Percentiles rank a stretch among this genome's conserved stretches.
Evolutionary conservation across 2,113 vertebrate genomes (phyloP).

Genomic region (Ahaetulla prasina): DNA sequence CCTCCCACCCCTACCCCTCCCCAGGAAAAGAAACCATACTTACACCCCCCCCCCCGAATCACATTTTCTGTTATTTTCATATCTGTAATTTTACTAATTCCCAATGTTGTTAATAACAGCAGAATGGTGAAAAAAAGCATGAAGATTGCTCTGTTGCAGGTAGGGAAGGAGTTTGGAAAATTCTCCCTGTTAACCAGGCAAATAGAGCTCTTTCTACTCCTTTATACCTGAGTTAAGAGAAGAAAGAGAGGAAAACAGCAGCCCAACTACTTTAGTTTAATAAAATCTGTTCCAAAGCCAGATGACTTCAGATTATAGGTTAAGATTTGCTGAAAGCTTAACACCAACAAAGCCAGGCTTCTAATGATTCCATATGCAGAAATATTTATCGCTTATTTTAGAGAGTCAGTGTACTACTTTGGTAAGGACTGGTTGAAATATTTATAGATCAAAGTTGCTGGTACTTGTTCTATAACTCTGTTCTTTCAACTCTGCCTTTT

Average conservation of each 20-base stretch:
- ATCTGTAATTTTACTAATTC: background rate
- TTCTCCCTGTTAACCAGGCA: background rate
- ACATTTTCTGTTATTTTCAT: background rate
- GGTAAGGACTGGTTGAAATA: background rate
- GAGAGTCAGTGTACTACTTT: background rate
- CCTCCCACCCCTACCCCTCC: background rate
- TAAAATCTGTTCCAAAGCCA: background rate
- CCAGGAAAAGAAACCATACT: background rate
- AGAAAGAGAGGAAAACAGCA: background rate
- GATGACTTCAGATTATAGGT: background rate
- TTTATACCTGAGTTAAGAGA: background rate
- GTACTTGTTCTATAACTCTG: background rate
- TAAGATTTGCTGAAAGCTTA: background rate
- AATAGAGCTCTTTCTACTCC: background rate
- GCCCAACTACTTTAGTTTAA: background rate
- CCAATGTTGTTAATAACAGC: background rate
- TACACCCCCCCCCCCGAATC: background rate
- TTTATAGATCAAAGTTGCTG: background rate
- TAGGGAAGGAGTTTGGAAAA: background rate
- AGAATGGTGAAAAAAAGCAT: background rate
- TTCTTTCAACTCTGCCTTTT: background rate
- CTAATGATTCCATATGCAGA: background rate
- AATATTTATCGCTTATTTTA: background rate
- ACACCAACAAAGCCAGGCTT: background rate
- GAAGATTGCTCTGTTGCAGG: background rate